A percentile compares a stretch with the other conserved stretches of the same genome.
phyloP scores from a whole-genome alignment of 2,797 vertebrate species.

The Argentina silus region DNA sequence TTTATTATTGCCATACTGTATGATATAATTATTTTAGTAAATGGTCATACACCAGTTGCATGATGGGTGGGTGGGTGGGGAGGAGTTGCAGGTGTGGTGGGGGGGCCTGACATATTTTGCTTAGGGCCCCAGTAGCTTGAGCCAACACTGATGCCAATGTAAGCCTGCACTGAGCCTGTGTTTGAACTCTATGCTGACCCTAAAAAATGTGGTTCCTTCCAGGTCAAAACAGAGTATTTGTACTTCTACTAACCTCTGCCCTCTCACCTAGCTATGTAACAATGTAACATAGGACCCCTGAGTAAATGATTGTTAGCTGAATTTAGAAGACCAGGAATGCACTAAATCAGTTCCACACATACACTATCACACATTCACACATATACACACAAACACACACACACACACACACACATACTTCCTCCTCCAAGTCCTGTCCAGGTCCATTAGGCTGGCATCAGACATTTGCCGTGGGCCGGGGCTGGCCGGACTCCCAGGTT shows the following conservation, averaged over 20 bases:
- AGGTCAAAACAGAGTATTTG: too few species aligned
- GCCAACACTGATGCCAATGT: neutral
- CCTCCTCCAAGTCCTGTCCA: conserved; percentile 60
- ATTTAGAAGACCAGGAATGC: neutral
- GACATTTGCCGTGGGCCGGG: conserved; percentile 63
- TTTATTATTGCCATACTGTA: too few species aligned
- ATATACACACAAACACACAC: conserved; percentile 19
- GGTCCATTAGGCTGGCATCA: conserved; percentile 73
- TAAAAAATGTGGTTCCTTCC: neutral
- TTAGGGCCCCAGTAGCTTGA: neutral
- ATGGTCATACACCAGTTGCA: too few species aligned
- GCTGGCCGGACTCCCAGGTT: conserved; percentile 78
- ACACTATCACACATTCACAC: conserved; percentile 26
- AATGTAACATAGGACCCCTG: neutral
- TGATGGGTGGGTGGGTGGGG: too few species aligned
- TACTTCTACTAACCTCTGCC: too few species aligned
- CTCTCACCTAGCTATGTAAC: too few species aligned
- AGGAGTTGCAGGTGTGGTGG: neutral
- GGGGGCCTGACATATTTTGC: neutral
- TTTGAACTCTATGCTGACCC: neutral
- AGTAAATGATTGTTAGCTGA: neutral
- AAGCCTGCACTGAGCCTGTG: neutral
- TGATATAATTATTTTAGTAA: too few species aligned
- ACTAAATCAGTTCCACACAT: neutral
- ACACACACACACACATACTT: conserved; percentile 22